Percentiles rank a stretch among this genome's conserved stretches.
Conservation (phyloP, 2,113 vertebrate genomes). For the Podarcis cretensis region DNA sequence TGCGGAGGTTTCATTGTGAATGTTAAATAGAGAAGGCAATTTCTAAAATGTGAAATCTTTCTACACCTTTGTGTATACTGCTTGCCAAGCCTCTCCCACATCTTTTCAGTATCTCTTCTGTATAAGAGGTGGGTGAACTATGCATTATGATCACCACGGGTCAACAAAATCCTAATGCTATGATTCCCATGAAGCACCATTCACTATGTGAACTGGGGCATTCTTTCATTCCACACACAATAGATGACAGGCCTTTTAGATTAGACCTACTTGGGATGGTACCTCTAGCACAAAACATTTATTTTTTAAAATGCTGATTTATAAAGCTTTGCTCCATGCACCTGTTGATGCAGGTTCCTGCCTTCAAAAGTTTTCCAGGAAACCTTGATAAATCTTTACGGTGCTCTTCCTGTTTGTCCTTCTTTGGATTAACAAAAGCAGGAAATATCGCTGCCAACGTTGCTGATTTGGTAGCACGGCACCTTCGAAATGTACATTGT, state of each 20-base stretch:
- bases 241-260: background rate
- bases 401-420: background rate
- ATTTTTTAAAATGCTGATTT: background rate
- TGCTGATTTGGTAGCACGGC: background rate
- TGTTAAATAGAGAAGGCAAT: background rate
- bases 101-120: conserved; percentile 24
- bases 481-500: background rate
- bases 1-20: background rate
- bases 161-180: background rate
- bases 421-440: background rate
- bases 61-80: background rate
- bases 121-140: no score
- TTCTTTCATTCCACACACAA: background rate
- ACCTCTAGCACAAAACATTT: background rate
- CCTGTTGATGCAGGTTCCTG: background rate
- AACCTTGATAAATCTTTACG: background rate
- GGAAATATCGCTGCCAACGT: background rate
- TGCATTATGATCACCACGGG: background rate
- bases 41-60: background rate
- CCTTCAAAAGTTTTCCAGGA: background rate
- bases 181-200: background rate
- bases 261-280: background rate
- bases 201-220: background rate
- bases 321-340: background rate
- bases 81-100: background rate